Percentiles rank a stretch among this genome's conserved stretches.
These are phyloP conservation scores for Papilio gigon DNA, from an alignment of 2,888 invertebrate genomes.

Conservation along the genomic window DNA sequence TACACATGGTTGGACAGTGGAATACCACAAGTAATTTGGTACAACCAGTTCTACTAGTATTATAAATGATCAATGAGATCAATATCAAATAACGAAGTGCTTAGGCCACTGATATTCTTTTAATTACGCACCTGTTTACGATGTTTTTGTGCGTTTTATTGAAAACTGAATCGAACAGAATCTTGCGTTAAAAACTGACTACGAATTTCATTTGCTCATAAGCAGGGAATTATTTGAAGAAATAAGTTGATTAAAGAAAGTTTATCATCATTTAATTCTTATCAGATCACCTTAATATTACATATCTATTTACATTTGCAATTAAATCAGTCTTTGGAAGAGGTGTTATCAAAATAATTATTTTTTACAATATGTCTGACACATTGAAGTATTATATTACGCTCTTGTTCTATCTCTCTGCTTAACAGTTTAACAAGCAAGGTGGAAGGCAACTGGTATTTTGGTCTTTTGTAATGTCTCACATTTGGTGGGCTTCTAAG, in stretches of 20 bases:
- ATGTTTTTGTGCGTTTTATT: no score
- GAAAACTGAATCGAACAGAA: no score
- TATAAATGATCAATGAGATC: no score
- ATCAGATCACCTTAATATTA: background rate
- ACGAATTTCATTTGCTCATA: no score
- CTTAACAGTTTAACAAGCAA: constrained; percentile 87
- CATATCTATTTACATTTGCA: background rate
- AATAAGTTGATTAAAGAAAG: background rate
- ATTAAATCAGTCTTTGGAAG: background rate
- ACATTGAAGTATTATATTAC: constrained; percentile 94
- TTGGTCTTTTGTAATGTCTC: constrained; percentile 45
- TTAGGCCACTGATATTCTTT: no score
- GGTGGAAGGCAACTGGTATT: constrained; percentile 74
- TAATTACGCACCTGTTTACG: no score
- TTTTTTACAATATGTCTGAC: constrained; percentile 89
- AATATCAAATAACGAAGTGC: no score
- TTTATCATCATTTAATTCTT: background rate
- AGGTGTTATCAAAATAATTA: constrained; percentile 85
- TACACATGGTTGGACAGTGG: no score
- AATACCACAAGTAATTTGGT: no score
- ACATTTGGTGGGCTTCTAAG: constrained; percentile 43
- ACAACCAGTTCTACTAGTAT: no score
- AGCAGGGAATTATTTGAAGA: no score
- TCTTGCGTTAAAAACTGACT: no score
- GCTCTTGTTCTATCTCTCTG: constrained; percentile 91